A percentile compares a stretch with the other conserved stretches of the same genome.
These are phyloP conservation scores for Stegostoma tigrinum DNA, from an alignment of 2,113 vertebrate genomes.

Conservation along the genomic window DNA sequence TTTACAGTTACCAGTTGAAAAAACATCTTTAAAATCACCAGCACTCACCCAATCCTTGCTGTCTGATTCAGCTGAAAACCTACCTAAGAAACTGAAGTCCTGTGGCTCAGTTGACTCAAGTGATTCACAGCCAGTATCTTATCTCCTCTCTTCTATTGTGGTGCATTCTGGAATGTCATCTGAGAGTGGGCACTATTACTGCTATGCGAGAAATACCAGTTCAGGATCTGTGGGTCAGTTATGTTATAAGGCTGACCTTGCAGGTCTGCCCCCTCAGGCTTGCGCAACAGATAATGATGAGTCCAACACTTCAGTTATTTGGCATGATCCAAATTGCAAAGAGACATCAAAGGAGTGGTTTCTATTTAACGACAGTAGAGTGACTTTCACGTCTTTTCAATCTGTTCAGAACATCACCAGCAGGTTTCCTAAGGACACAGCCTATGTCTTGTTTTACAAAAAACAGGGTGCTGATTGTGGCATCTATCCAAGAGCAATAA, in stretches of 20 bases:
- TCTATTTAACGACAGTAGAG: slow-evolving; percentile 95
- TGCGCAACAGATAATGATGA: slow-evolving; percentile 50
- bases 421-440: slow-evolving; percentile 96
- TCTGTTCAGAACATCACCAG: slow-evolving; percentile 93
- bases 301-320: slow-evolving; percentile 47
- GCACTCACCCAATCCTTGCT: slow-evolving; percentile 54
- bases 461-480: slow-evolving; percentile 65
- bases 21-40: slow-evolving; percentile 47
- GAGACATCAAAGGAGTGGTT: slow-evolving; percentile 80
- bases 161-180: slow-evolving; percentile 97
- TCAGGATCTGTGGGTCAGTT: slow-evolving; percentile 56
- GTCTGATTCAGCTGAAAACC: slow-evolving; percentile 73
- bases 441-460: slow-evolving; percentile 93
- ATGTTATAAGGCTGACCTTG: slow-evolving; percentile 52
- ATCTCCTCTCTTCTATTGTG: slow-evolving; percentile 84
- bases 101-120: slow-evolving; percentile 69
- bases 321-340: slow-evolving; percentile 56
- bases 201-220: slow-evolving; percentile 76
- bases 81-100: slow-evolving; percentile 91
- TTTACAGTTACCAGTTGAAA: slow-evolving; percentile 75
- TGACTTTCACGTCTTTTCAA: slow-evolving; percentile 91
- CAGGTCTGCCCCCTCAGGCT: slow-evolving; percentile 52
- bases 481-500: slow-evolving; percentile 49
- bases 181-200: slow-evolving; percentile 96
- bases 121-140: slow-evolving; percentile 63